A percentile compares a stretch with the other conserved stretches of the same genome.
phyloP scores from a whole-genome alignment of 2,797 vertebrate genomes.

The Typhlichthys subterraneus region DNA sequence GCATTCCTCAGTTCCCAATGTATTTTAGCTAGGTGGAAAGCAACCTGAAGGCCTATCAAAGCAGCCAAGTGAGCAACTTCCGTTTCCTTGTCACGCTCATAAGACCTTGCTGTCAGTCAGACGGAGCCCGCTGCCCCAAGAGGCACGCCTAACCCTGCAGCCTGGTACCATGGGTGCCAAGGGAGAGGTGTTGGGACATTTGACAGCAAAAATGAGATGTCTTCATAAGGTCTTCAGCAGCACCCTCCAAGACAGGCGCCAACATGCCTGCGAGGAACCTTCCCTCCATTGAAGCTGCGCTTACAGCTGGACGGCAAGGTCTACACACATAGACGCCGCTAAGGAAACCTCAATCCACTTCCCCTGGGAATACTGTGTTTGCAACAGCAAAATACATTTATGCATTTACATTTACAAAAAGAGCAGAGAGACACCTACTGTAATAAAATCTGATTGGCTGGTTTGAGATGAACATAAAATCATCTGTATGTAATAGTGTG shows the following conservation, averaged over 20 bases:
- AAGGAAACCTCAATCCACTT: too few relatives aligned
- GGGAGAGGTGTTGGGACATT: constrained; percentile 66
- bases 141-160: constrained; percentile 43
- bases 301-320: background rate
- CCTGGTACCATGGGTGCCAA: constrained; percentile 48
- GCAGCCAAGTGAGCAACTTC: constrained; percentile 41
- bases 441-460: constrained; percentile 8
- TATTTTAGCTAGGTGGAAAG: constrained; percentile 23
- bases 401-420: background rate
- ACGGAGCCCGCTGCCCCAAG: constrained; percentile 36
- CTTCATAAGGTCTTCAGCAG: constrained; percentile 73
- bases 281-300: constrained; percentile 10
- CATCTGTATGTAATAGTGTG: constrained; percentile 28
- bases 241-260: constrained; percentile 55
- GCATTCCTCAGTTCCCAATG: constrained; percentile 18
- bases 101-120: constrained; percentile 69
- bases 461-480: constrained; percentile 27
- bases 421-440: background rate
- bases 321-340: background rate
- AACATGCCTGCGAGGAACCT: constrained; percentile 52
- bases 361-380: constrained; percentile 4
- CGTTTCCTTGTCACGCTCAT: constrained; percentile 54
- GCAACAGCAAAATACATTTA: constrained; percentile 23
- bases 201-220: constrained; percentile 70
- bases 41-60: constrained; percentile 51